Conservation (phyloP, 2,888 invertebrate genomes). For the Apotomis betuletana region DNA sequence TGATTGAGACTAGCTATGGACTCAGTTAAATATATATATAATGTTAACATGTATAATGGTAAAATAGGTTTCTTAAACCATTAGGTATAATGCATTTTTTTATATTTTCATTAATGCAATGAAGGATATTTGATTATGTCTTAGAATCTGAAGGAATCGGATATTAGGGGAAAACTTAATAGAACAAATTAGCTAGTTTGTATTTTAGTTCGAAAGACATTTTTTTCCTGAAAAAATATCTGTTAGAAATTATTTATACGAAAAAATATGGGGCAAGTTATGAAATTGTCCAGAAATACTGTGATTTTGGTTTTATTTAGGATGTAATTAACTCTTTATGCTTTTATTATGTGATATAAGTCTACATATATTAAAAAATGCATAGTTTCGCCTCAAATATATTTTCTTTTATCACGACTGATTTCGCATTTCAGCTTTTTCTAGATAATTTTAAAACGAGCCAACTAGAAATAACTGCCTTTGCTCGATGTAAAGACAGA, state of each 20-base stretch:
- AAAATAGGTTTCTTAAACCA: conserved; percentile 81
- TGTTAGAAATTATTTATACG: conserved; percentile 77
- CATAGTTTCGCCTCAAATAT: conserved; percentile 57
- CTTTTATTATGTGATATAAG: conserved; percentile 80
- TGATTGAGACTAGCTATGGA: conserved; percentile 56
- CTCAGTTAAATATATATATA: conserved; percentile 72
- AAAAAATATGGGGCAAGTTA: conserved; percentile 74
- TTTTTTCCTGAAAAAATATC: conserved; percentile 67
- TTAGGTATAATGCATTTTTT: conserved; percentile 78
- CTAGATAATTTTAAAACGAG: conserved; percentile 46
- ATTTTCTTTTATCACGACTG: conserved; percentile 58
- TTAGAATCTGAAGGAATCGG: conserved; percentile 64
- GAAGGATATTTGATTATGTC: conserved; percentile 75
- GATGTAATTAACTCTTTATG: conserved; percentile 74
- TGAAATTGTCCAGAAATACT: conserved; percentile 77
- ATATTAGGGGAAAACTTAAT: conserved; percentile 67
- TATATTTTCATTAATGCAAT: conserved; percentile 81
- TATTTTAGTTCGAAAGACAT: conserved; percentile 77
- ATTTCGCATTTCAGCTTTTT: conserved; percentile 67
- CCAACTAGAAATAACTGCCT: conserved; percentile 41
- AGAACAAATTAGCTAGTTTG: conserved; percentile 69
- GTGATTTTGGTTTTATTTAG: conserved; percentile 83
- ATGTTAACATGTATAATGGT: conserved; percentile 79
- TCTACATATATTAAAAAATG: conserved; percentile 63
- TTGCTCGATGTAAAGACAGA: conserved; percentile 22